Conservation (phyloP, 2,797 vertebrate species). For the Thaleichthys pacificus region DNA sequence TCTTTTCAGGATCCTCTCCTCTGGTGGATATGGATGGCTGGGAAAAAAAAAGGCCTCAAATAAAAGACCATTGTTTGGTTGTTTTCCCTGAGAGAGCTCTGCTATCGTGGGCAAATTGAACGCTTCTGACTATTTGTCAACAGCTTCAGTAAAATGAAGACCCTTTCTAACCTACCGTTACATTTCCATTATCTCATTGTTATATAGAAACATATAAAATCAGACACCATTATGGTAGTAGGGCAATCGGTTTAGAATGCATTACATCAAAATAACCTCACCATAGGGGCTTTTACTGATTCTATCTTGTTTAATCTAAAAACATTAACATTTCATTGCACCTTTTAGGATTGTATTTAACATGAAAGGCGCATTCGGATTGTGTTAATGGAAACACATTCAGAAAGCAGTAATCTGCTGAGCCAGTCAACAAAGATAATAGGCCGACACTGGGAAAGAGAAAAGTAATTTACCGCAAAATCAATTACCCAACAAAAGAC, state of each 20-base stretch:
- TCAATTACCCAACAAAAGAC: conserved; percentile 20
- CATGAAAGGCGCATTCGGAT: conserved; percentile 41
- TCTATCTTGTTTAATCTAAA: conserved; percentile 45
- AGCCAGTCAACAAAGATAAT: conserved; percentile 36
- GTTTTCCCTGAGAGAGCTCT: conserved; percentile 33
- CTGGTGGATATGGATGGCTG: conserved; percentile 22
- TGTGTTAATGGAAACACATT: conserved; percentile 39
- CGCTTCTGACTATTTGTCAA: conserved; percentile 38
- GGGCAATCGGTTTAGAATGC: conserved; percentile 39
- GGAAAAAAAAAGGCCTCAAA: conserved; percentile 20
- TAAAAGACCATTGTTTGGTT: conserved; percentile 19
- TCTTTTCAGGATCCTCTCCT: conserved; percentile 37
- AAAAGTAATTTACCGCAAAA: conserved; percentile 42
- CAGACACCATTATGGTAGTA: conserved; percentile 22
- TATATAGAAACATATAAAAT: not conserved
- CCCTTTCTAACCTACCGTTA: conserved; percentile 36
- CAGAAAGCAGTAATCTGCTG: conserved; percentile 11
- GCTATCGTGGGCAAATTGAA: conserved; percentile 28
- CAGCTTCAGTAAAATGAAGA: conserved; percentile 35
- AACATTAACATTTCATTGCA: conserved; percentile 52
- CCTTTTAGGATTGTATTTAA: conserved; percentile 37
- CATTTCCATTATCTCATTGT: conserved; percentile 31
- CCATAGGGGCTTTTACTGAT: conserved; percentile 30
- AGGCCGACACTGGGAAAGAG: conserved; percentile 14
- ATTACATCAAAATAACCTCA: conserved; percentile 50